A percentile compares a stretch with the other conserved stretches of the same genome.
phyloP scores from a whole-genome alignment of 2,113 vertebrate genomes.

The Tragelaphus scriptus region DNA sequence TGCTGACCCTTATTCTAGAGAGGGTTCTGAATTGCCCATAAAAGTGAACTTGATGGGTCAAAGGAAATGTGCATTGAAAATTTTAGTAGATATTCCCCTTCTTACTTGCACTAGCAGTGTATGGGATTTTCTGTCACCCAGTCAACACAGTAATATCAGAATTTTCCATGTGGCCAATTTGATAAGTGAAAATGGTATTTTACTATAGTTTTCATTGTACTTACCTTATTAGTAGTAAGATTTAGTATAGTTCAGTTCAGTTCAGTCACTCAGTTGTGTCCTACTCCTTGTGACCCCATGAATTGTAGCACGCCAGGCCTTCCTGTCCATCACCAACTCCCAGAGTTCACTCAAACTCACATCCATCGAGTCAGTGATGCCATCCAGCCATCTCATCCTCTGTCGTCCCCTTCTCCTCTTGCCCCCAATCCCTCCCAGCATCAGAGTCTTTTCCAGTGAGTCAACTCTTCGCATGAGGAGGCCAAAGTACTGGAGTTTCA shows the following conservation, averaged over 20 bases:
- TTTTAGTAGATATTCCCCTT: neutral
- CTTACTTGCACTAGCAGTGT: neutral
- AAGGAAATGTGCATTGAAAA: neutral
- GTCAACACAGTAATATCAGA: neutral
- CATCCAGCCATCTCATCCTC: no score
- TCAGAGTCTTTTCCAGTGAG: no score
- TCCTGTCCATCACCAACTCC: no score
- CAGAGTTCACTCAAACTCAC: no score
- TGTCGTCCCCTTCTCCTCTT: no score
- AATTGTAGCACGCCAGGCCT: no score
- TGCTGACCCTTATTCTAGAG: neutral
- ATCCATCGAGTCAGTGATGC: no score
- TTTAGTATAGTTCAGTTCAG: neutral
- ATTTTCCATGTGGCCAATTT: neutral
- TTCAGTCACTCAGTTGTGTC: no score
- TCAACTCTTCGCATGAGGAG: no score
- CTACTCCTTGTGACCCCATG: no score
- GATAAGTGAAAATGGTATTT: conserved; percentile 6
- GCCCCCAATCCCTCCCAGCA: no score
- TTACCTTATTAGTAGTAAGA: neutral
- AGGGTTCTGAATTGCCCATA: neutral
- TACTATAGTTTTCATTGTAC: neutral
- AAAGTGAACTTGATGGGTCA: neutral
- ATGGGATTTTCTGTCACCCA: neutral
- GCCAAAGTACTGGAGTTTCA: no score